Evolutionary conservation across 2,888 invertebrate genomes (phyloP).

Genomic region (Perizoma flavofasciatum): DNA sequence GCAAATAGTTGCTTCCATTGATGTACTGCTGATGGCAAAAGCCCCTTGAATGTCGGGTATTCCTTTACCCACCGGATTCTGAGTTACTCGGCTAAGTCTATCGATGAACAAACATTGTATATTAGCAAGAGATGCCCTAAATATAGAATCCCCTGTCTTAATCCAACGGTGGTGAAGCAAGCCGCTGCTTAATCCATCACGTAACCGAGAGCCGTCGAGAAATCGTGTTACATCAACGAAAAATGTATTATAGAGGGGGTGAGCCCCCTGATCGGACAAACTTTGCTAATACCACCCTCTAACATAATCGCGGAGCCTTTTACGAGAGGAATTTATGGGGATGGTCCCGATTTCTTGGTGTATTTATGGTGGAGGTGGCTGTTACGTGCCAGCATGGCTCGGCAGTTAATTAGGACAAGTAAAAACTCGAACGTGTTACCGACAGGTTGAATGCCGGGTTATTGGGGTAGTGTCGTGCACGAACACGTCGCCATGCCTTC

Average conservation of each 20-base stretch:
- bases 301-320: slow-evolving; percentile 84
- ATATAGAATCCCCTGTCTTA: slow-evolving; percentile 75
- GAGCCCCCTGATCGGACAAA: slow-evolving; percentile 79
- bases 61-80: slow-evolving; percentile 48
- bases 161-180: slow-evolving; percentile 76
- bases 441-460: slow-evolving; percentile 45
- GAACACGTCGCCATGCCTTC: slow-evolving; percentile 24
- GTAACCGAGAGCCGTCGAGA: slow-evolving; percentile 83
- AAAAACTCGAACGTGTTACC: slow-evolving; percentile 43
- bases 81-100: slow-evolving; percentile 70
- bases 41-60: slow-evolving; percentile 39
- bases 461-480: slow-evolving; percentile 32
- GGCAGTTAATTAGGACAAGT: slow-evolving; percentile 74
- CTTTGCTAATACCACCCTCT: slow-evolving; percentile 84
- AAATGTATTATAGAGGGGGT: slow-evolving; percentile 82
- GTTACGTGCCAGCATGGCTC: slow-evolving; percentile 72
- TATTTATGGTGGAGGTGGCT: slow-evolving; percentile 78
- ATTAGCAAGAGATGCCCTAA: slow-evolving; percentile 77
- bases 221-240: slow-evolving; percentile 85
- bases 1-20: slow-evolving; percentile 11
- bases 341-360: slow-evolving; percentile 82
- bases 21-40: slow-evolving; percentile 18
- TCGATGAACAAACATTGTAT: slow-evolving; percentile 77
- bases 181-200: slow-evolving; percentile 83
- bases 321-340: slow-evolving; percentile 84